Conservation (phyloP, 2,113 vertebrate genomes). For the Oreochromis spilurus region DNA sequence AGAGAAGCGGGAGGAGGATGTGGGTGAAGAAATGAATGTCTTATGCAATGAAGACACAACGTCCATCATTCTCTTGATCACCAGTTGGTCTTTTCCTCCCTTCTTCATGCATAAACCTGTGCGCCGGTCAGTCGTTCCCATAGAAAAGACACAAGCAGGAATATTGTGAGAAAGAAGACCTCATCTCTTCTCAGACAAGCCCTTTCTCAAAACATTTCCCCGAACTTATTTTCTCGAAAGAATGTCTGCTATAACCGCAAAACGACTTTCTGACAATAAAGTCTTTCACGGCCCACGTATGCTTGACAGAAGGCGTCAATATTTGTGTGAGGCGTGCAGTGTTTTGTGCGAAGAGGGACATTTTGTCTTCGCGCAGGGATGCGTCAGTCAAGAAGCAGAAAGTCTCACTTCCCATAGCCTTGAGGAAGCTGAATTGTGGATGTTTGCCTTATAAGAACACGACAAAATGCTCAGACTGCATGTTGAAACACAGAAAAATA, state of each 20-base stretch:
- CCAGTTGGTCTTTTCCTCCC: not conserved
- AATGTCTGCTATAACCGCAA: not conserved
- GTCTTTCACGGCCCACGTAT: not conserved
- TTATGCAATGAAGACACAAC: slow-evolving; percentile 15
- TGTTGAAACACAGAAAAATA: not conserved
- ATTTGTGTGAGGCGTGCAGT: not conserved
- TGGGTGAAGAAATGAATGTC: not conserved
- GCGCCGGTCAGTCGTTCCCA: not conserved
- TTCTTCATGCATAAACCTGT: not conserved
- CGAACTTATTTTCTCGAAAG: not conserved
- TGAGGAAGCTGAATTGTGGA: slow-evolving; percentile 12
- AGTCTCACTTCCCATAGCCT: slow-evolving; percentile 39
- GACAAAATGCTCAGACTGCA: not conserved
- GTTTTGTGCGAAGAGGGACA: not conserved
- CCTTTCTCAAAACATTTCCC: slow-evolving; percentile 24
- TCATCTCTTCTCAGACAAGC: not conserved
- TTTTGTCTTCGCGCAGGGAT: not conserved
- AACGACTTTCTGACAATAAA: not conserved
- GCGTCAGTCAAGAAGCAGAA: not conserved
- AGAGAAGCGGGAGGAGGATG: not conserved
- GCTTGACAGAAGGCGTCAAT: not conserved
- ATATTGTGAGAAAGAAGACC: slow-evolving; percentile 20
- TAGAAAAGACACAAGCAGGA: not conserved
- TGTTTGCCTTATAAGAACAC: slow-evolving; percentile 11
- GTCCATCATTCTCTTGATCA: not conserved